Evolutionary conservation across 2,113 vertebrate species (phyloP).

Genomic region (Percina caprodes): DNA sequence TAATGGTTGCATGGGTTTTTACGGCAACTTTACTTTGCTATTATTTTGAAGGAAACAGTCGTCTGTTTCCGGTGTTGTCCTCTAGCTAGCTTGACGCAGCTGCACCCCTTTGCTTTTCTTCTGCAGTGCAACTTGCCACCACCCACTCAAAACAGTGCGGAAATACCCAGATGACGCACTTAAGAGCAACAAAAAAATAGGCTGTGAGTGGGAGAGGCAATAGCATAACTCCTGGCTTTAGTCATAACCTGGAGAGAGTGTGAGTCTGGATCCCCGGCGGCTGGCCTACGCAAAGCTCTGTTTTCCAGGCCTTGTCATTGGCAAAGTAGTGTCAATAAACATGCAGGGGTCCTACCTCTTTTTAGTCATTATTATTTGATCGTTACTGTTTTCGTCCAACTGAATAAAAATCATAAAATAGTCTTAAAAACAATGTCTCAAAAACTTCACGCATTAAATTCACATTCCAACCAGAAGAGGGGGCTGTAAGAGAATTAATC

Average conservation of each 20-base stretch:
- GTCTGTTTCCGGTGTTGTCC: constrained; percentile 6
- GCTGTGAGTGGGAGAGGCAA: constrained; percentile 58
- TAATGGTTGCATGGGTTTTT: not conserved
- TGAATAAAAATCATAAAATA: not conserved
- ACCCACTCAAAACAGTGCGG: constrained; percentile 77
- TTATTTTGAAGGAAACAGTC: constrained; percentile 51
- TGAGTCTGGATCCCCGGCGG: not conserved
- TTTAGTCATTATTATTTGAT: not conserved
- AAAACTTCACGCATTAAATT: not conserved
- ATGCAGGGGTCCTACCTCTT: no score
- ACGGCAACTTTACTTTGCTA: not conserved
- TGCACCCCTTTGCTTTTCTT: not conserved
- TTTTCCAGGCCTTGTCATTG: not conserved
- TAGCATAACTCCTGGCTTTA: constrained; percentile 46
- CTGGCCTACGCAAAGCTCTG: not conserved
- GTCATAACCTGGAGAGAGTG: constrained; percentile 45
- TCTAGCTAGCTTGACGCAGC: constrained; percentile 8
- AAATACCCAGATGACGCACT: constrained; percentile 85
- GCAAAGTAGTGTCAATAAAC: not conserved
- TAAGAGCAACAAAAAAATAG: constrained; percentile 64
- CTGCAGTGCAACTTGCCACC: constrained; percentile 54
- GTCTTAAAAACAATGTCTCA: not conserved
- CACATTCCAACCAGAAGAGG: constrained; percentile 24
- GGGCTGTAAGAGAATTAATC: constrained; percentile 30
- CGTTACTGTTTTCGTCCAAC: not conserved